Evolutionary conservation across 2,888 invertebrate species (phyloP).

Genomic region (Myathropa florea): DNA sequence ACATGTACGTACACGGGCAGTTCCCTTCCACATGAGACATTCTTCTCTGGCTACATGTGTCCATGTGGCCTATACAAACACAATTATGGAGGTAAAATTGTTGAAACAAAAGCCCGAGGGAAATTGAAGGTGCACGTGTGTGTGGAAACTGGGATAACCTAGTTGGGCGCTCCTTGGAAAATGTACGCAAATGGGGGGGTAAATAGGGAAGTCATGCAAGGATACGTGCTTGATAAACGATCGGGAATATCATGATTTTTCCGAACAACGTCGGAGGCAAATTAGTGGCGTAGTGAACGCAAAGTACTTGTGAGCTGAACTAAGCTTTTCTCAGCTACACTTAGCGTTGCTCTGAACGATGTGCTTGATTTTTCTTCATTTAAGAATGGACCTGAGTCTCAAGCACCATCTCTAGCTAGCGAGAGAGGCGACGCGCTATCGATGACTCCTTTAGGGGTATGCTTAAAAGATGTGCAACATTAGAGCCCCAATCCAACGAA

Average conservation of each 20-base stretch:
- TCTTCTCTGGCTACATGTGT: background rate
- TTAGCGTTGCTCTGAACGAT: too few relatives aligned
- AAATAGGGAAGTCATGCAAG: background rate
- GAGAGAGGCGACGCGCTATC: too few relatives aligned
- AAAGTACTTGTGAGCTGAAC: too few relatives aligned
- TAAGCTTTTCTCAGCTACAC: too few relatives aligned
- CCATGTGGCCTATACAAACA: conserved; percentile 1
- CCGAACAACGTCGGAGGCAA: background rate
- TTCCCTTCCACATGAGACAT: background rate
- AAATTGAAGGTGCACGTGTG: too few relatives aligned
- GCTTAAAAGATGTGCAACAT: too few relatives aligned
- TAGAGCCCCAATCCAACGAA: too few relatives aligned
- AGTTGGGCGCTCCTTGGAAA: background rate
- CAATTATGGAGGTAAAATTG: conserved; percentile 26
- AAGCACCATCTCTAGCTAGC: too few relatives aligned
- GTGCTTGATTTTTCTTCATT: too few relatives aligned
- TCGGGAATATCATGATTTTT: background rate
- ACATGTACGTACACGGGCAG: conserved; percentile 2
- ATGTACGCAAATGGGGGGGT: background rate
- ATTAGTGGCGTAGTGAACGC: background rate
- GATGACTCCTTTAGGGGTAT: too few relatives aligned
- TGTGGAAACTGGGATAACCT: background rate
- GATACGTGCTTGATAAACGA: background rate
- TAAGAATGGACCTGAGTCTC: too few relatives aligned
- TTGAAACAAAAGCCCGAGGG: conserved; percentile 24